A percentile compares a stretch with the other conserved stretches of the same genome.
phyloP scores from a whole-genome alignment of 2,113 vertebrate genomes.

The Vulpes ferrilata region DNA sequence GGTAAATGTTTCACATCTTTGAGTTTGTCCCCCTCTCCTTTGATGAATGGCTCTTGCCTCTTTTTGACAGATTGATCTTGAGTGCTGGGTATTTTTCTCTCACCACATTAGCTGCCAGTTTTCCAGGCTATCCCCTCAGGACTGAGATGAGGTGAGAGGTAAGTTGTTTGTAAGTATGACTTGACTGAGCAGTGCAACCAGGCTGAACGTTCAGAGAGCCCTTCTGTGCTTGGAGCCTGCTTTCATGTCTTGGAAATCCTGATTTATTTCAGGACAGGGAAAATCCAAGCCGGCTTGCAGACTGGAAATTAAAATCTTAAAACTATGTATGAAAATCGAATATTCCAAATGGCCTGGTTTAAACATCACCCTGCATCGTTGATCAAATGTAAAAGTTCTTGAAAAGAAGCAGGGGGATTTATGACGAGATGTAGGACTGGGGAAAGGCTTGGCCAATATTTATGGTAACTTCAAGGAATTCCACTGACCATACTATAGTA shows the following conservation, averaged over 20 bases:
- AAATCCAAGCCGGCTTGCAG: conserved; percentile 65
- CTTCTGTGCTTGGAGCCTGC: conserved; percentile 74
- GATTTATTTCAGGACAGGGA: conserved; percentile 81
- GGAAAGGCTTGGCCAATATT: conserved; percentile 83
- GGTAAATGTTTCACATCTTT: conserved; percentile 82
- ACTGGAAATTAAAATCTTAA: conserved; percentile 85
- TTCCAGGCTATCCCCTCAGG: conserved; percentile 80
- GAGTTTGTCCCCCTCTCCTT: conserved; percentile 76
- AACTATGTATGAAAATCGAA: conserved; percentile 80
- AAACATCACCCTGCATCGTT: conserved; percentile 80
- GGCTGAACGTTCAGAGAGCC: conserved; percentile 78
- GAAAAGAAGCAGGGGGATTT: conserved; percentile 84
- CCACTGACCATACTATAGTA: conserved; percentile 71
- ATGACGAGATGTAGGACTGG: conserved; percentile 74
- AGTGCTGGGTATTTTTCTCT: conserved; percentile 83
- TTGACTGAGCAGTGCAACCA: conserved; percentile 79
- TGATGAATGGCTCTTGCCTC: conserved; percentile 84
- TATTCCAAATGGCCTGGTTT: conserved; percentile 82
- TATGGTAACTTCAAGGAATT: conserved; percentile 86
- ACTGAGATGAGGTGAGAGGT: conserved; percentile 87
- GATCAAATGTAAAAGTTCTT: conserved; percentile 84
- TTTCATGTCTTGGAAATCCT: conserved; percentile 82
- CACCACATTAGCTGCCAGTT: conserved; percentile 84
- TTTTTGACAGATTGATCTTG: conserved; percentile 86
- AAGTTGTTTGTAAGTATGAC: conserved; percentile 83